Conservation (phyloP, 1,140 invertebrate species). For the Globodera rostochiensis region DNA sequence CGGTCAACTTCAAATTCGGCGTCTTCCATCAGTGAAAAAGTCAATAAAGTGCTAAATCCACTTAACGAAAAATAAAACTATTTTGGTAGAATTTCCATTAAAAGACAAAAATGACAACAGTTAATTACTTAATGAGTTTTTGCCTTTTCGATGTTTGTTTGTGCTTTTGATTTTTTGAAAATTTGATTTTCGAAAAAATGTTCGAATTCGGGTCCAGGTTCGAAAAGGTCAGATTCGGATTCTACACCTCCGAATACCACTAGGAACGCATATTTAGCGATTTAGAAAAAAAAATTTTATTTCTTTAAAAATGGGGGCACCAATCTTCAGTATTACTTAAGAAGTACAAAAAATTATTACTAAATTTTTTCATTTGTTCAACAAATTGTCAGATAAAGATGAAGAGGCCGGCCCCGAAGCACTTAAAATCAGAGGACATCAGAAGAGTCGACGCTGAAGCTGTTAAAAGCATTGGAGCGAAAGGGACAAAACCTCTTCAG, state of each 20-base stretch:
- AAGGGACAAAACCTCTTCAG: conserved; percentile 15
- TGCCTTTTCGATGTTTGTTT: too few relatives aligned
- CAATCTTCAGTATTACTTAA: too few relatives aligned
- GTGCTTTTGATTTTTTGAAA: too few relatives aligned
- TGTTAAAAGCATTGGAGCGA: conserved; percentile 7
- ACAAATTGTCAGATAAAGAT: not conserved
- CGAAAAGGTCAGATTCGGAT: too few relatives aligned
- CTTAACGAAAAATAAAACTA: not conserved
- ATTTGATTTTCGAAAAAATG: too few relatives aligned
- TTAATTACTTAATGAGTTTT: not conserved
- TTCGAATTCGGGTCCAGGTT: too few relatives aligned
- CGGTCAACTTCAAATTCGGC: not conserved
- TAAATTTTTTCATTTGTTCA: too few relatives aligned
- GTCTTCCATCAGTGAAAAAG: conserved; percentile 11
- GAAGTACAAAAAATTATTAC: too few relatives aligned
- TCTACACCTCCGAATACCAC: too few relatives aligned
- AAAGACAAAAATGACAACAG: not conserved
- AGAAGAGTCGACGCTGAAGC: not conserved
- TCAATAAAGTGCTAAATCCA: not conserved
- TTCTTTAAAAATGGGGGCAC: too few relatives aligned
- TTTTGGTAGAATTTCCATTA: not conserved
- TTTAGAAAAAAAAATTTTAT: too few relatives aligned
- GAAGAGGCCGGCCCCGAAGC: conserved; percentile 1
- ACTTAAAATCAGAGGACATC: not conserved
- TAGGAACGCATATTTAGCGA: too few relatives aligned